Base-by-base conservation (phyloP, 2,888 invertebrate species). In the Julus scandinavius region DNA sequence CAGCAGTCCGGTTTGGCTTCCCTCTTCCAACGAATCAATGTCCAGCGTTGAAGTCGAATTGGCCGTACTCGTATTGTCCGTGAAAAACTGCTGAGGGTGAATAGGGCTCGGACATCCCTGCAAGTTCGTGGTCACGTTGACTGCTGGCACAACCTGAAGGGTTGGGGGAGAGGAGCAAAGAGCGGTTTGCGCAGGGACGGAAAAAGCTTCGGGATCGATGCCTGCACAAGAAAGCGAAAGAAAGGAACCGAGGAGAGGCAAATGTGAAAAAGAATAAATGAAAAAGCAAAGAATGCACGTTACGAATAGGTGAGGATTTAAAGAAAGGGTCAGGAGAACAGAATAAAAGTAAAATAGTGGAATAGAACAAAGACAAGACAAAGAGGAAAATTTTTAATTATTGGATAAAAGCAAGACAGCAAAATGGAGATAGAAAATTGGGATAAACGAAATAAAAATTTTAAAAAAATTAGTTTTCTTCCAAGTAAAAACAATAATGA, bases 1-100 rank as follows among this genome's bases (percentile, higher is more conserved):
- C 15, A 90, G 88, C 9, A 90, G 88, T 72, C 90, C 90, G 40
- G 89, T 89, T 86, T 90, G 90, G 88, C 89, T 89, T 17, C 90
- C 94, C 90, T 95, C 95, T 91, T 96, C 96, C 90, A 97, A 93
- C 91, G 96, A 96, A 93, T 97, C 97, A 91, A 97, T 94, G 94
- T 97, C 97, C 90, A 97, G 94, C 89, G 97, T 97, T 88, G 97
- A 96, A 93, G 88, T 86, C n/a, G 89, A 80, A 41, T 88, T 85
- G 41, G 88, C 88, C 58, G 85, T 58, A 40, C 54, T 84, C 13
- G 41, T 5, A 15, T 80, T 85, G 72, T 89, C 88, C 20, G 85
- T 58, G 38, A 89, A 63, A 41, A 80, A 86, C 38, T 49, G 54
- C 49, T 89, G 89, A 17, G 86, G 80, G 54, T 45, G 38, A 17